Evolutionary conservation across 2,113 vertebrate genomes (phyloP), one percentile per base, ranked within the genome.

Genomic region (Lanius collurio): DNA sequence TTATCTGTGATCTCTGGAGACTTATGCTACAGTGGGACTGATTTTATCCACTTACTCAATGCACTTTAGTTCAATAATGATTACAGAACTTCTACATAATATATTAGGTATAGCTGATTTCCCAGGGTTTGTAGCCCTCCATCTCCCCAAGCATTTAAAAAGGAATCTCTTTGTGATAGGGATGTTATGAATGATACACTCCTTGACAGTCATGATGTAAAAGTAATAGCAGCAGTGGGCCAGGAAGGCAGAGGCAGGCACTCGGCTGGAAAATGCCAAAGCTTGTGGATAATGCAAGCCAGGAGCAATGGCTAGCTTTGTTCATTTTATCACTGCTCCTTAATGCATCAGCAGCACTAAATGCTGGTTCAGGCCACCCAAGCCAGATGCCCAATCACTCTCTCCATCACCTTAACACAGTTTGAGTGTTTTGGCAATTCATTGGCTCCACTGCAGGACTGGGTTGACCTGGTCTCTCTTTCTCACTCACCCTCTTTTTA

Each of bases 21-120:
- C 84, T 95, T 96, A 78, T 76, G 94, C 92, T 97, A 97, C 92
- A 94, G 94, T 97, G 94, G 97, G 96, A 97, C 97, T 96, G 96
- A 97, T 98, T 97, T 97, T 97, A 98, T 97, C 97, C 97, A 96
- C 96, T 98, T 97, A 96, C 93, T 97, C 97, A 97, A 95, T 94
- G 95, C 95, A 96, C 95, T 96, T 97, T 95, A 96, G 87, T 92
- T 97, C 97, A 97, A 95, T 97, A 97, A 96, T 95, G 94, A 97
- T 97, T 95, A 93, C 95, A 97, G 95, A 98, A 96, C 97, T 97
- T 97, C 95, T 97, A 97, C 95, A 91, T 97, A 97, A 97, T 97
- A 97, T 97, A 98, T 97, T 97, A 98, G 97, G 91, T 97, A 97
- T 64, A 90, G 95, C 85, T 96, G 94, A 96, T 97, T 97, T 96